phyloP scores from a whole-genome alignment of 2,888 invertebrate genomes.

The Euzetes globulus region DNA sequence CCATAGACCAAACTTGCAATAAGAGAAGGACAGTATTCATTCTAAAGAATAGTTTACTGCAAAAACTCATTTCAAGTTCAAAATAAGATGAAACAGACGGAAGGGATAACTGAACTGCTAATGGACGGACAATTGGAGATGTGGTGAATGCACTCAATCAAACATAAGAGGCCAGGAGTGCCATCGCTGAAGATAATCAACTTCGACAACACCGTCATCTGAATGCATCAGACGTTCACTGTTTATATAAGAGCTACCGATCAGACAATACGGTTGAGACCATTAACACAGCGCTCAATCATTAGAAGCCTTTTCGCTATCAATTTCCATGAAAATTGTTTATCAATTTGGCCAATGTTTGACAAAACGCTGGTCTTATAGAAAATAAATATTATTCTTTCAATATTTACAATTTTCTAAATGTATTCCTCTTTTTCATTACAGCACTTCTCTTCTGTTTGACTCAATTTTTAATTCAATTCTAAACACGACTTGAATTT shows the following conservation, averaged over 20 bases:
- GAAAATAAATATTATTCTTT: not conserved
- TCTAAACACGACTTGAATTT: not conserved
- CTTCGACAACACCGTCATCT: not conserved
- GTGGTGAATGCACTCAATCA: conserved; percentile 5
- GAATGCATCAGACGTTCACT: not conserved
- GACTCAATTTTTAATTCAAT: not conserved
- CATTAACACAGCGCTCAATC: not conserved
- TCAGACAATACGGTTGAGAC: not conserved
- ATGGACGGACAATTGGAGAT: conserved; percentile 8
- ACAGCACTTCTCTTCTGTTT: not conserved
- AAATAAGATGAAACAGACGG: conserved; percentile 19
- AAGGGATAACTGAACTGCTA: conserved; percentile 11
- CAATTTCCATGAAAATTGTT: not conserved
- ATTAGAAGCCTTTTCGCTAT: not conserved
- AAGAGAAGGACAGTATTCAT: not conserved
- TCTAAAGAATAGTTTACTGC: not conserved
- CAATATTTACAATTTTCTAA: not conserved
- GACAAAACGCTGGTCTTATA: not conserved
- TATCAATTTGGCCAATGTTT: not conserved
- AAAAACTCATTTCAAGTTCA: not conserved
- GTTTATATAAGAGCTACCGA: not conserved
- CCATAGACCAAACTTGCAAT: conserved; percentile 9
- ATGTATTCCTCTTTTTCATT: not conserved
- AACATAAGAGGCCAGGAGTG: not conserved
- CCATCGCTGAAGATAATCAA: not conserved